A percentile compares a stretch with the other conserved stretches of the same genome.
These are phyloP conservation scores for Metalampra italica DNA, from an alignment of 2,888 invertebrate species.

Conservation along the genomic window DNA sequence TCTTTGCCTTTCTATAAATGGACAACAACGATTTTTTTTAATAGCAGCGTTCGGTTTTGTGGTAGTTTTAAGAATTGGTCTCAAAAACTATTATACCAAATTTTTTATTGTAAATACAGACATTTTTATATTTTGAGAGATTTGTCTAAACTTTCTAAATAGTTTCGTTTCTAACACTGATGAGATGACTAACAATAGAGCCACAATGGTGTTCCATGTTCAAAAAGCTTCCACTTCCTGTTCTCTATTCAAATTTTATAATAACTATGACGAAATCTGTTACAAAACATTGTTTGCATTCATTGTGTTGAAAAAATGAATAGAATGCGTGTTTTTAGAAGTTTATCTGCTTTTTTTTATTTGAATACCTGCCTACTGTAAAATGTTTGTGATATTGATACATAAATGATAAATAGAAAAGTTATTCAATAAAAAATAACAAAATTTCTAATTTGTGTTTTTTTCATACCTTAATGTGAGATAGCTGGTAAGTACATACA, in stretches of 20 bases:
- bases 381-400: constrained; percentile 72
- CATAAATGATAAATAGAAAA: constrained; percentile 51
- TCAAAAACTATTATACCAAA: constrained; percentile 43
- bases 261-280: constrained; percentile 11
- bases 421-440: constrained; percentile 71
- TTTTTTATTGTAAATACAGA: constrained; percentile 14
- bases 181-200: constrained; percentile 19
- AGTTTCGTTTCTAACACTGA: constrained; percentile 18
- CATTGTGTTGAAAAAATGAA: constrained; percentile 15
- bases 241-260: constrained; percentile 30
- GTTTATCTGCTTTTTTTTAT: constrained; percentile 64
- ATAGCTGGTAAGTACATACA: too few relatives aligned
- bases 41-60: constrained; percentile 6
- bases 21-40: constrained; percentile 1
- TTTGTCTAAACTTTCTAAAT: constrained; percentile 22
- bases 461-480: constrained; percentile 19
- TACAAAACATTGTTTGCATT: constrained; percentile 25
- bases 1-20: too few relatives aligned
- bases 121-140: not conserved
- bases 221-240: constrained; percentile 57
- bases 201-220: constrained; percentile 18
- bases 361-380: constrained; percentile 68
- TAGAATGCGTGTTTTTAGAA: constrained; percentile 42
- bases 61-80: constrained; percentile 34
- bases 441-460: constrained; percentile 57